A percentile compares a stretch with the other conserved stretches of the same genome.
These are phyloP conservation scores for Apodemus sylvaticus DNA, from an alignment of 2,113 vertebrate species.

Conservation along the genomic window DNA sequence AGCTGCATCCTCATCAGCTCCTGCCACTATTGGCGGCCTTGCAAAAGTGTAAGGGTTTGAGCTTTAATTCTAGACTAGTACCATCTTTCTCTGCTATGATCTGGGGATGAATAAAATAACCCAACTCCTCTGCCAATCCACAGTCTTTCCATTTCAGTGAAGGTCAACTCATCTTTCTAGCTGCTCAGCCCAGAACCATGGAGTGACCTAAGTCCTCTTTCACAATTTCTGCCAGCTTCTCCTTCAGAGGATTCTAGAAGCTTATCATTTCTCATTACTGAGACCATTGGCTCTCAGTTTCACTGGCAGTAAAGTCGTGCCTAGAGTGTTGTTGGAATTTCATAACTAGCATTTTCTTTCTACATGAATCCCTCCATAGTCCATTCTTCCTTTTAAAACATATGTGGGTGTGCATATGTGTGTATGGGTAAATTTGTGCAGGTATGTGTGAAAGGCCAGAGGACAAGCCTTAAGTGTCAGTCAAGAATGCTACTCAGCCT, in stretches of 20 bases:
- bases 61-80: neutral
- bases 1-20: neutral
- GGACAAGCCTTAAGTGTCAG: neutral
- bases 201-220: neutral
- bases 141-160: neutral
- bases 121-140: neutral
- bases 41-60: neutral
- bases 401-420: neutral
- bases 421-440: neutral
- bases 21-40: neutral
- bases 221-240: neutral
- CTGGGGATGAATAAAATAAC: neutral
- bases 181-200: neutral
- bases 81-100: neutral
- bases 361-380: neutral
- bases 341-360: neutral
- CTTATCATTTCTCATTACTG: neutral
- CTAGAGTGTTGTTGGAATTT: neutral
- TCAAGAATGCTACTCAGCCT: neutral
- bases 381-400: neutral
- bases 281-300: neutral
- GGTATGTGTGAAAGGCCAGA: neutral
- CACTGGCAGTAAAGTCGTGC: neutral
- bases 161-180: neutral
- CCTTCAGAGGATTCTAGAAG: neutral